Percentiles rank a stretch among this genome's conserved stretches.
These are phyloP conservation scores for Poeciliopsis turrubarensis DNA, from an alignment of 2,113 vertebrate genomes.

Conservation along the genomic window DNA sequence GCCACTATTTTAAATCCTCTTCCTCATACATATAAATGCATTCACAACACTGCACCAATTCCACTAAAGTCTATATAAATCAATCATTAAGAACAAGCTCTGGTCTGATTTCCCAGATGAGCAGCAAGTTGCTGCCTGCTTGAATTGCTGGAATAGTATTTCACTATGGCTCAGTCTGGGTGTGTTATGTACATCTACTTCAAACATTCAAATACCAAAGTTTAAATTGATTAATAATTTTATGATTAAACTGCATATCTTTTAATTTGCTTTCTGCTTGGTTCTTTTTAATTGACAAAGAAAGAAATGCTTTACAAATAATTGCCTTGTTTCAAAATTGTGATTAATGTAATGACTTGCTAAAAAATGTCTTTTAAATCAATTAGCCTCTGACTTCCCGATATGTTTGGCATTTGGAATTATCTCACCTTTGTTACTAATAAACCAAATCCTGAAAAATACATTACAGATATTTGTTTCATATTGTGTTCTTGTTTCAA, in stretches of 20 bases:
- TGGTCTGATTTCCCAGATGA: slow-evolving; percentile 69
- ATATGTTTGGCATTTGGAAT: slow-evolving; percentile 24
- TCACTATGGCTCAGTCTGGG: background rate
- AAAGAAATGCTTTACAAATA: slow-evolving; percentile 29
- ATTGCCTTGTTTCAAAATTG: slow-evolving; percentile 20
- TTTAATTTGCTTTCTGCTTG: slow-evolving; percentile 43
- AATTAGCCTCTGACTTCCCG: slow-evolving; percentile 34
- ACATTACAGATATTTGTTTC: background rate
- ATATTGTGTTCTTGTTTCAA: slow-evolving; percentile 1
- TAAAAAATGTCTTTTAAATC: slow-evolving; percentile 22
- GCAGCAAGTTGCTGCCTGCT: slow-evolving; percentile 53
- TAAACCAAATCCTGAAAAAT: slow-evolving; percentile 5
- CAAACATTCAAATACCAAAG: slow-evolving; percentile 23
- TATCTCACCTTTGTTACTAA: slow-evolving; percentile 5
- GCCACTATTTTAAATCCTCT: slow-evolving; percentile 33
- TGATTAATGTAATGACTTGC: background rate
- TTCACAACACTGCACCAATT: slow-evolving; percentile 2
- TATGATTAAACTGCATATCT: slow-evolving; percentile 36
- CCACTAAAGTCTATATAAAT: slow-evolving; percentile 36
- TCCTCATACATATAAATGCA: background rate
- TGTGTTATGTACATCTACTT: slow-evolving; percentile 11
- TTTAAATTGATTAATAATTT: slow-evolving; percentile 33
- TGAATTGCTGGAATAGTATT: slow-evolving; percentile 32
- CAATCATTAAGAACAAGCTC: slow-evolving; percentile 55
- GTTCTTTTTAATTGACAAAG: slow-evolving; percentile 43